Evolutionary conservation across 2,888 invertebrate genomes (phyloP).

Genomic region (Rugalucina vietnamica): DNA sequence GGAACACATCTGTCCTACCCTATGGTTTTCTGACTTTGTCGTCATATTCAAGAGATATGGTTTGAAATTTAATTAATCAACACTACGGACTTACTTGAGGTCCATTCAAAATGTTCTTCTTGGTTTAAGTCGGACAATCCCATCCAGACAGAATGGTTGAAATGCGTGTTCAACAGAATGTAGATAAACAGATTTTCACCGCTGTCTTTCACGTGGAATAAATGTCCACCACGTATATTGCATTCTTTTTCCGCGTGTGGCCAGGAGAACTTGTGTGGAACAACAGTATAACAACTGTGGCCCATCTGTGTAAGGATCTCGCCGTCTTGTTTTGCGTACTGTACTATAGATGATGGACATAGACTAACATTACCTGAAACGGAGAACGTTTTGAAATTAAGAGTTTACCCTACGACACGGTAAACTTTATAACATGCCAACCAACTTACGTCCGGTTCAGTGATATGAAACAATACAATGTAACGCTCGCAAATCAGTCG

Average conservation of each 20-base stretch:
- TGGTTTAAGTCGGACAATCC: conserved; percentile 13
- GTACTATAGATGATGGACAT: conserved; percentile 13
- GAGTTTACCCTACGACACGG: background rate
- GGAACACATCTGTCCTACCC: too few relatives aligned
- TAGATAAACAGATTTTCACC: conserved; percentile 18
- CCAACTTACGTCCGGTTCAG: background rate
- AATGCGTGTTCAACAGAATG: background rate
- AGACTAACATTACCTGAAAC: background rate
- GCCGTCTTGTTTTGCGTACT: background rate
- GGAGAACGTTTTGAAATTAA: too few relatives aligned
- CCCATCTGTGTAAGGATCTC: conserved; percentile 7
- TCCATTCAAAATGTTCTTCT: conserved; percentile 45
- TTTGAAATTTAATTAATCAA: too few relatives aligned
- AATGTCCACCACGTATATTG: conserved; percentile 25
- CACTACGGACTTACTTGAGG: conserved; percentile 46
- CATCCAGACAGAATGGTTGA: conserved; percentile 29
- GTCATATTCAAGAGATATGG: too few relatives aligned
- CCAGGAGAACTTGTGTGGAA: conserved; percentile 9
- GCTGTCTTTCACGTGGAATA: background rate
- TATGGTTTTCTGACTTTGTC: too few relatives aligned
- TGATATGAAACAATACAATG: background rate
- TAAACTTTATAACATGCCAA: background rate
- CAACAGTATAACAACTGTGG: conserved; percentile 36
- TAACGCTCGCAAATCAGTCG: too few relatives aligned
- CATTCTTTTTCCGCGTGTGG: conserved; percentile 25